A percentile compares a stretch with the other conserved stretches of the same genome.
phyloP scores from a whole-genome alignment of 53 echinoderm and acorn worm genomes.

The Temnopleurus reevesii region DNA sequence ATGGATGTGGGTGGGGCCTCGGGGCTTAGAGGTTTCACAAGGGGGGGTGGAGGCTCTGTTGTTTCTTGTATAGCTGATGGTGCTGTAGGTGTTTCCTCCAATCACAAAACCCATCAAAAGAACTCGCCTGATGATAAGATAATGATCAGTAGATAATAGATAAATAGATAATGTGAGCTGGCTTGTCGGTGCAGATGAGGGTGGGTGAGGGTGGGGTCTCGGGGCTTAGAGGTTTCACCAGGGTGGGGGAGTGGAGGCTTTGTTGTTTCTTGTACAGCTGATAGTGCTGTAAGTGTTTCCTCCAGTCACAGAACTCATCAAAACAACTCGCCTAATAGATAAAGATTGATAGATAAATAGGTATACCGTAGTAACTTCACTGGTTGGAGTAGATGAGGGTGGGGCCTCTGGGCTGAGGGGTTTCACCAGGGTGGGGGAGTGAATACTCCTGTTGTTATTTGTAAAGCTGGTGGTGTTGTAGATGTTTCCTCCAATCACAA shows the following conservation, averaged over 20 bases:
- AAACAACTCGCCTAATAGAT: constrained; percentile 74
- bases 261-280: constrained; percentile 84
- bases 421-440: constrained; percentile 48
- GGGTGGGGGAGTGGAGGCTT: constrained; percentile 58
- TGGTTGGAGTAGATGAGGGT: constrained; percentile 79
- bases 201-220: constrained; percentile 50
- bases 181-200: constrained; percentile 96
- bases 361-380: constrained; percentile 95
- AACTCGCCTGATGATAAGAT: constrained; percentile 71
- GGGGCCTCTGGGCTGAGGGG: constrained; percentile 28
- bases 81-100: constrained; percentile 85
- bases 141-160: no score
- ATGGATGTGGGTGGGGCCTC: constrained; percentile 55
- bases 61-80: constrained; percentile 87
- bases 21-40: constrained; percentile 19
- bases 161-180: no score
- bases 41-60: constrained; percentile 64
- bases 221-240: constrained; percentile 19
- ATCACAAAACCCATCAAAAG: constrained; percentile 89
- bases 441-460: constrained; percentile 71
- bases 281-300: constrained; percentile 80
- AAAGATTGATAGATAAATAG: no score
- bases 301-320: constrained; percentile 97
- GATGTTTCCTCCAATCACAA: constrained; percentile 84
- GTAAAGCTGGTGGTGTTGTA: constrained; percentile 86